Percentiles rank a stretch among this genome's conserved stretches.
These are phyloP conservation scores for Rana temporaria DNA, from an alignment of 2,113 vertebrate genomes.

Conservation along the genomic window DNA sequence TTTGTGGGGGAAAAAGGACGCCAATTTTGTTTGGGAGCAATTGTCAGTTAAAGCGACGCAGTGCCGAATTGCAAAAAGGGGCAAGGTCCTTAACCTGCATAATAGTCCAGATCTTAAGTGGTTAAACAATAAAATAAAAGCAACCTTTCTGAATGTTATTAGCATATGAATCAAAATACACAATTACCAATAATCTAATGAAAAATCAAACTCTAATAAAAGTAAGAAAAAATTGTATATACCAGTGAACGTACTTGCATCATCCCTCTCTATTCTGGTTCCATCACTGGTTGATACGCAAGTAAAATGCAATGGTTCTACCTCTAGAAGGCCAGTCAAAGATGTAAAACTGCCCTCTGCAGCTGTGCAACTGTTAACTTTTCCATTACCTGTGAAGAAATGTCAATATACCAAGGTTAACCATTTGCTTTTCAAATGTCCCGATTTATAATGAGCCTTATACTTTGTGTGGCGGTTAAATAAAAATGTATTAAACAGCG, in stretches of 20 bases:
- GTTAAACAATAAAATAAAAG: too few species aligned
- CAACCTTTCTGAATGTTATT: too few species aligned
- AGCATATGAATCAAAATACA: background rate
- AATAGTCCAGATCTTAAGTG: too few species aligned
- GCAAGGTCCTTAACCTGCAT: too few species aligned
- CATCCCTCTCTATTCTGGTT: slow-evolving; percentile 97
- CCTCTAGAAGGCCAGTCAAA: slow-evolving; percentile 95
- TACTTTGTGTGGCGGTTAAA: too few species aligned
- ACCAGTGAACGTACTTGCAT: slow-evolving; percentile 99
- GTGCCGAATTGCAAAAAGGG: too few species aligned
- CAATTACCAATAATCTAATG: background rate
- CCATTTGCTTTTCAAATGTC: too few species aligned
- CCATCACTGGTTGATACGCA: slow-evolving; percentile 99
- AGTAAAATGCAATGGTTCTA: slow-evolving; percentile 96
- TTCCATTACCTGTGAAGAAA: slow-evolving; percentile 86
- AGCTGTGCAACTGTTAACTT: slow-evolving; percentile 91
- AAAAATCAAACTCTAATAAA: background rate
- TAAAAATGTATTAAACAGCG: too few species aligned
- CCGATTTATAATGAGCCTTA: too few species aligned
- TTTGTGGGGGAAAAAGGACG: too few species aligned
- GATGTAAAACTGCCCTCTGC: slow-evolving; percentile 98
- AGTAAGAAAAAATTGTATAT: slow-evolving; percentile 70
- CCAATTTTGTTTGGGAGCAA: too few species aligned
- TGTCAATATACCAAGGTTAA: background rate
- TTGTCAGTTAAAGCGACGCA: too few species aligned